These are phyloP conservation scores for Paramormyrops hopkinsi DNA, from an alignment of 2,797 vertebrate genomes.

Conservation along the genomic window DNA sequence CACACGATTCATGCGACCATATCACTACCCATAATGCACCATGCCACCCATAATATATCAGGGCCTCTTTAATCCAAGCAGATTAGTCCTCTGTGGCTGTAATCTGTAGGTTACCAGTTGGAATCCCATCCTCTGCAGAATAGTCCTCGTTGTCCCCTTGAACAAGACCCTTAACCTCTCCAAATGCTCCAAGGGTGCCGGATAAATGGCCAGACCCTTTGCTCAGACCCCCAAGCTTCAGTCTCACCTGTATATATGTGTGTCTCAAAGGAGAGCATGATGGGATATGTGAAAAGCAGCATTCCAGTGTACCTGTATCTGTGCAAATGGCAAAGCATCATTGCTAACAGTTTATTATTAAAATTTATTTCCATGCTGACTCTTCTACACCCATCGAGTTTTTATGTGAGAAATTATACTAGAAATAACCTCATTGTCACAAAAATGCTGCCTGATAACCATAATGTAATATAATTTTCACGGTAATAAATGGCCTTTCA, in stretches of 20 bases:
- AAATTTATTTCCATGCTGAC: background rate
- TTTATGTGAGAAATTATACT: background rate
- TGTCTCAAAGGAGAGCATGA: background rate
- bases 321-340: background rate
- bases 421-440: background rate
- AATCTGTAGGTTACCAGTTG: background rate
- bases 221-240: background rate
- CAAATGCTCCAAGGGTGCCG: background rate
- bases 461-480: background rate
- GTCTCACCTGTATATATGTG: background rate
- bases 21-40: background rate
- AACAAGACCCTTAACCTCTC: background rate
- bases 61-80: background rate
- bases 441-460: background rate
- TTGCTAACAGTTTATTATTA: background rate
- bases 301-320: background rate
- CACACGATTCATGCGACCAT: background rate
- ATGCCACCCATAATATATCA: background rate
- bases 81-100: background rate
- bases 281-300: background rate
- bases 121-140: background rate
- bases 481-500: background rate
- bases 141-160: background rate
- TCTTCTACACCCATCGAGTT: background rate
- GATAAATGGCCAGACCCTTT: background rate